A percentile compares a stretch with the other conserved stretches of the same genome.
phyloP scores from a whole-genome alignment of 2,888 invertebrate species.

The Fragum fragum region DNA sequence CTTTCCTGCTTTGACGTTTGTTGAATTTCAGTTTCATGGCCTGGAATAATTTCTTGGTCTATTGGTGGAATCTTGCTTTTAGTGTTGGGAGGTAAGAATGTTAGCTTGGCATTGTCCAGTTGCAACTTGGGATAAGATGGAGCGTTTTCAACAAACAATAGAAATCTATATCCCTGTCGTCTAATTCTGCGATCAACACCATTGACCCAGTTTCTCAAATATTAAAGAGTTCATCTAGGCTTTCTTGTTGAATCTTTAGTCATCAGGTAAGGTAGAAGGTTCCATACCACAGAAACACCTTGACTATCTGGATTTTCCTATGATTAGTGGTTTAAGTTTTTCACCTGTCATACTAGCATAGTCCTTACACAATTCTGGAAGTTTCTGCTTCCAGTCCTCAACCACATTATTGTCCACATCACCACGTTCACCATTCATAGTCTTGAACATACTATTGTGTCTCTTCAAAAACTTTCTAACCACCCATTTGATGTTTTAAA shows the following conservation, averaged over 20 bases:
- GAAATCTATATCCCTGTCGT: constrained; percentile 22
- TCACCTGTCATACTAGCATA: constrained; percentile 55
- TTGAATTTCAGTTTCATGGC: constrained; percentile 30
- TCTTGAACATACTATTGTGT: no score
- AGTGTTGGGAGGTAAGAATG: constrained; percentile 34
- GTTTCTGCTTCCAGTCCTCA: no score
- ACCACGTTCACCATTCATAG: no score
- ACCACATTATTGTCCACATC: no score
- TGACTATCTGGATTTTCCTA: constrained; percentile 53
- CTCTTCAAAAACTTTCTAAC: no score
- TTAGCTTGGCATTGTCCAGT: constrained; percentile 27
- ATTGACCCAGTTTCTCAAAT: constrained; percentile 16
- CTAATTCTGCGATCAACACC: constrained; percentile 34
- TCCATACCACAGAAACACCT: constrained; percentile 45
- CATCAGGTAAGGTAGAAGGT: constrained; percentile 25
- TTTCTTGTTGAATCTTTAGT: constrained; percentile 46
- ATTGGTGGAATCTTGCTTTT: constrained; percentile 32
- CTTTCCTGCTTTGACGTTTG: constrained; percentile 9
- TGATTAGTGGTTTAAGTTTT: constrained; percentile 49
- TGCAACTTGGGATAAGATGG: constrained; percentile 16
- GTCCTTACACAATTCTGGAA: no score
- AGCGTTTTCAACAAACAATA: constrained; percentile 39
- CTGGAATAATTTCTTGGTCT: constrained; percentile 43
- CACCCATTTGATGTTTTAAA: no score
- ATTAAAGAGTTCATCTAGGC: no score